These are phyloP conservation scores for Lasioglossum leucozonium DNA, from an alignment of 2,888 invertebrate species.

Conservation along the genomic window DNA sequence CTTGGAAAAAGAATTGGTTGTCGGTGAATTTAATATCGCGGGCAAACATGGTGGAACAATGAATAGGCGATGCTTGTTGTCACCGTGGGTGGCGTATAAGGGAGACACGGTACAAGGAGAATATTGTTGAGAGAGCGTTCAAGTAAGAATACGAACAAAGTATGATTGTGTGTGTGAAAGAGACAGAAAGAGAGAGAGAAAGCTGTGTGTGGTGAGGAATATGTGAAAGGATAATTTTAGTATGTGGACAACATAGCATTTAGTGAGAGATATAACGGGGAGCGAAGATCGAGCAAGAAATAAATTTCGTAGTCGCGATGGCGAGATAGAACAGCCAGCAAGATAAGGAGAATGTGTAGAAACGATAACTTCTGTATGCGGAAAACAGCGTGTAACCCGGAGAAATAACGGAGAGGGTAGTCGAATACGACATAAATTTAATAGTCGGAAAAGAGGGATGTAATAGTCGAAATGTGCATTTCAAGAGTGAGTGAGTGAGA, in stretches of 20 bases:
- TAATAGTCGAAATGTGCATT: neutral
- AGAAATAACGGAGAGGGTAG: neutral
- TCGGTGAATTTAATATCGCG: neutral
- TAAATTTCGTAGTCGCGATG: neutral
- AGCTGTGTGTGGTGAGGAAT: neutral
- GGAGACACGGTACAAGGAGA: neutral
- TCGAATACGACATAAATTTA: slow-evolving; percentile 1
- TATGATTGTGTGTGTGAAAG: neutral
- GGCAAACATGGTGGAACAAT: neutral
- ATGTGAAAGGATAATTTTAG: neutral
- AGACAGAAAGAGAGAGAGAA: too few species aligned
- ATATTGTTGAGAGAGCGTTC: neutral
- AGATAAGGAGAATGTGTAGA: neutral
- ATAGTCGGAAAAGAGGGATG: neutral
- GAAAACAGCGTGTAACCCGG: neutral
- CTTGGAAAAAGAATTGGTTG: neutral
- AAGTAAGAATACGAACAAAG: neutral
- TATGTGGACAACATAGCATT: neutral
- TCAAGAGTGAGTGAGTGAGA: neutral
- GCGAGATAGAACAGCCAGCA: neutral
- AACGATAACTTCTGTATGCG: neutral
- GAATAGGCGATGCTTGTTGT: neutral
- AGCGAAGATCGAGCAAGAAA: neutral
- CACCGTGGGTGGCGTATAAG: neutral
- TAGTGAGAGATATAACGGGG: neutral